Base-by-base conservation (phyloP, 2,113 vertebrate species). In the Forbesichthys agassizii region DNA sequence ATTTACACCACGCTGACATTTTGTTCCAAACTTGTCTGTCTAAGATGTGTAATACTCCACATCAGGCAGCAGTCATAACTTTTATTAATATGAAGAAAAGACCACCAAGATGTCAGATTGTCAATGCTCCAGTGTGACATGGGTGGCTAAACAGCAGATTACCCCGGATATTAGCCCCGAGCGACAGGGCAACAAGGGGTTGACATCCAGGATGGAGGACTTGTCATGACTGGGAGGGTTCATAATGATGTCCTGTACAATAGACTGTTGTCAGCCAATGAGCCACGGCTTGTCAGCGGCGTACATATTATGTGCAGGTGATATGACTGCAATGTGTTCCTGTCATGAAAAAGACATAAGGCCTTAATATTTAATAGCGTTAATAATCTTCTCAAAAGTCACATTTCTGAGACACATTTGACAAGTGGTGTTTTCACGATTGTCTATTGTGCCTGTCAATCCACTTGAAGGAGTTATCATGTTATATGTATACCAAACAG, bases 161-260 rank as follows among this genome's bases (percentile, higher is more conserved):
- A 73, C 55, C 64, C 74, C 53, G 33, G 36, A 85, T 82, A 87
- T 79, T 80, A 82, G 88, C 90, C 82, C 72, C 69, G 69, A 90
- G 91, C 86, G 86, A 91, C 87, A 88, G 80, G 73, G 58, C 78
- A 78, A 73, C 74, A 65, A 57, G 61, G 47, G 71, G 56, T 51
- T 74, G 62, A 54, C 72, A 71, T 75, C 67, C 68, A 58, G 86
- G 84, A 86, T 80, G 80, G 84, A 81, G 73, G 81, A 77, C 65
- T 77, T 88, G 85, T 84, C 86, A 84, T 49, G 67, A 75, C 73
- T 78, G 64, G 79, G 74, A 62, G 66, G 80, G 84, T 80, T 85
- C 73, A 77, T 88, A 81, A 84, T 83, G 85, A 86, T 88, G 81
- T 78, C 70, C 80, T 86, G 75, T 42, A 42, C 86, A 88, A 88